phyloP scores from a whole-genome alignment of 2,113 vertebrate genomes.

The Boulengeromyrus knoepffleri region DNA sequence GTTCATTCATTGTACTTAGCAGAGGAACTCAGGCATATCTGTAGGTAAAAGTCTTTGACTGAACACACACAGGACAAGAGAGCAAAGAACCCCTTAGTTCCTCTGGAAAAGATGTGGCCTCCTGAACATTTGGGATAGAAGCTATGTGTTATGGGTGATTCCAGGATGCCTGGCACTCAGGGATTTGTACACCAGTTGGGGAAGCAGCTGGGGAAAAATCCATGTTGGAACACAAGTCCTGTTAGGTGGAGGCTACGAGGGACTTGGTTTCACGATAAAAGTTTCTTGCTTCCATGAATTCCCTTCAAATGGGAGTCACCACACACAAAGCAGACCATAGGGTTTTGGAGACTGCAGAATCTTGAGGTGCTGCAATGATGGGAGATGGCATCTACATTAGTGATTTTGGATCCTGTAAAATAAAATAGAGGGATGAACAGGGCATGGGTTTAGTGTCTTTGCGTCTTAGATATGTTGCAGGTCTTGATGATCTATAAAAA shows the following conservation, averaged over 20 bases:
- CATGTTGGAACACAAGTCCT: background rate
- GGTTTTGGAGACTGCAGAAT: background rate
- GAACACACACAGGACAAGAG: background rate
- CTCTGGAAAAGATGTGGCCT: background rate
- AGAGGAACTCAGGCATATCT: background rate
- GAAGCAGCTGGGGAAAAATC: background rate
- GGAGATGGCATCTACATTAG: background rate
- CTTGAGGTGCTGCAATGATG: background rate
- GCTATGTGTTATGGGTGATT: background rate
- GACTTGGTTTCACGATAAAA: background rate
- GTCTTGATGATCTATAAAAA: background rate
- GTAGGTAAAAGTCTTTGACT: background rate
- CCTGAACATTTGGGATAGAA: background rate
- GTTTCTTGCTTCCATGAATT: background rate
- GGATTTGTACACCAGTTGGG: background rate
- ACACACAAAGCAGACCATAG: background rate
- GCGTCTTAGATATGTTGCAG: background rate
- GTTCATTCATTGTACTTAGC: background rate
- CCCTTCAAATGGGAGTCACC: background rate
- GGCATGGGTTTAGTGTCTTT: background rate
- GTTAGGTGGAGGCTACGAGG: background rate
- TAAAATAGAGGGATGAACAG: background rate
- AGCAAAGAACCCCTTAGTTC: background rate
- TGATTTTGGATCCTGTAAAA: background rate
- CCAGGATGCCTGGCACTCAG: background rate